Evolutionary conservation across 2,888 invertebrate species (phyloP), one percentile per base, ranked within the genome.

Genomic region (Eristalis tenax): DNA sequence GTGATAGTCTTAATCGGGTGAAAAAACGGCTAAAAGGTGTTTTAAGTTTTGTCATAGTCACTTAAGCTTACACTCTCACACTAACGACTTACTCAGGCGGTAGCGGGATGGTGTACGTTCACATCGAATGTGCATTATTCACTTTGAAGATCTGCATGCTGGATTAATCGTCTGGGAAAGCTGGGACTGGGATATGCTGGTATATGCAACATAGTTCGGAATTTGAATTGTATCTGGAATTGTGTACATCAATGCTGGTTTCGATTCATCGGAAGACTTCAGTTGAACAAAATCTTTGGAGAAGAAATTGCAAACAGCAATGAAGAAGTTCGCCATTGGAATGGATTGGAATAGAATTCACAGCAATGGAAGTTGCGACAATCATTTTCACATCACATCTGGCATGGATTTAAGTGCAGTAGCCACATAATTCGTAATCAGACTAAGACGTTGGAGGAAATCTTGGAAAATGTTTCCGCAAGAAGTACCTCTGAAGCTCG

Each of bases 41-140:
- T 40, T 57, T 66, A 26, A 57, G 38, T 65, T n/a, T 75, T 75
- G n/a, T 35, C 64, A 74, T 64, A 35, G 63, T 63, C 2, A 50
- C 22, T 64, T 32, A 56, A 26, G 18, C 8, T 18, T 50, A 50
- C 10, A n/a, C 50, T 18, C 18, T 50, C 50, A 50, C 50, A 18
- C 50, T 18, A 18, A 50, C 18, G 50, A 57, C 26, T 35, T 50
- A 57, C 57, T 18, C 2, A 66, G 57, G 65, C 57, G 28, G 65
- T 65, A 61, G 57, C 43, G 18, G 65, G 15, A 64, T 15, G 75
- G 56, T 50, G 74, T 64, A 66, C 65, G 23, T 57, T 43, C 18
- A 8, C 4, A 38, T 13, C 38, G 13, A 13, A 11, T 38, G 38
- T 4, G 13, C 38, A 38, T 13, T n/a, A 6, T 50, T 15, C 43